Evolutionary conservation across 2,888 invertebrate genomes (phyloP).

Genomic region (Strigamia transsilvanica): DNA sequence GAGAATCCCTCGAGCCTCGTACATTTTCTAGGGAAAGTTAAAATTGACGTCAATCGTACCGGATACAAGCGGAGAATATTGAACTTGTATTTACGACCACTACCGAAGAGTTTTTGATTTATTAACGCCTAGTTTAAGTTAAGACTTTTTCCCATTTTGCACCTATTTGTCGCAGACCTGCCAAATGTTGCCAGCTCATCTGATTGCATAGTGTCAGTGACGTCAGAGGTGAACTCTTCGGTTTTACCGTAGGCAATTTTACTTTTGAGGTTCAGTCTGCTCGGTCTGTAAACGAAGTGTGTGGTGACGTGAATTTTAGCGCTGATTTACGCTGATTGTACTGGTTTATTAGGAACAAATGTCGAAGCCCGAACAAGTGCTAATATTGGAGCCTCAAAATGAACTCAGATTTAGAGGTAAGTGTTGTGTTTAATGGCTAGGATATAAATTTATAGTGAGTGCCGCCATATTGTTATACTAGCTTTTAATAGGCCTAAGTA

Average conservation of each 20-base stretch:
- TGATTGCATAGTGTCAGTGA: background rate
- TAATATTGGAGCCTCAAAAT: constrained; percentile 45
- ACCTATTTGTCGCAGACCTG: background rate
- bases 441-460: constrained; percentile 6
- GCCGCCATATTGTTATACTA: constrained; percentile 48
- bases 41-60: background rate
- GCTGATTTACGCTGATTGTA: background rate
- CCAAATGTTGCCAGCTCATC: background rate
- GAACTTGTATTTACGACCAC: background rate
- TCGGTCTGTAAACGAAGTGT: background rate
- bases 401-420: constrained; percentile 32
- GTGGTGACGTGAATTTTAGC: background rate
- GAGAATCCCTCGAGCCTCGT: background rate
- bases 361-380: constrained; percentile 32
- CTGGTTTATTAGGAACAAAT: constrained; percentile 13
- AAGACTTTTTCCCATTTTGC: background rate
- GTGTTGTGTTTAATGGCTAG: background rate
- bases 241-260: constrained; percentile 8
- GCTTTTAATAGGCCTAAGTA: constrained; percentile 14
- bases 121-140: background rate
- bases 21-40: background rate
- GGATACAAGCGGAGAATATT: background rate
- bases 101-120: background rate
- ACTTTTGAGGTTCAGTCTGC: constrained; percentile 2
- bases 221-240: constrained; percentile 3